Evolutionary conservation across 2,113 vertebrate species (phyloP).

Genomic region (Zosterops borbonicus): DNA sequence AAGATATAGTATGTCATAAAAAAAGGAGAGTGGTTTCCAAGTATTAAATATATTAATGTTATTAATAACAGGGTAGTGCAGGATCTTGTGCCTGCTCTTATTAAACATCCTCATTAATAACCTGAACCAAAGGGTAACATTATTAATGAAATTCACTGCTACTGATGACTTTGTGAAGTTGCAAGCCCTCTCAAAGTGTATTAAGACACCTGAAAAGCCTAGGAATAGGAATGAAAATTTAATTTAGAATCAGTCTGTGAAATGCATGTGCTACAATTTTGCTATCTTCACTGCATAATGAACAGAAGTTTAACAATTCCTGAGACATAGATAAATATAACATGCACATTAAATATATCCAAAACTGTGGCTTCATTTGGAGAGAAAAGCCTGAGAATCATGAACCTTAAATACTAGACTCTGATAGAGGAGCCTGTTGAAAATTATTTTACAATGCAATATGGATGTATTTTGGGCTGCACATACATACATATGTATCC

Average conservation of each 20-base stretch:
- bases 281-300: not conserved
- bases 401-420: not conserved
- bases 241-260: not conserved
- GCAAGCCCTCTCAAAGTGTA: not conserved
- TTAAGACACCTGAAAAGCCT: not conserved
- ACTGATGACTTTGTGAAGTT: not conserved
- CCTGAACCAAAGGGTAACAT: not conserved
- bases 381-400: not conserved
- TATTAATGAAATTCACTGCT: not conserved
- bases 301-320: not conserved
- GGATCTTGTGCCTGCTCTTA: not conserved
- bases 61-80: not conserved
- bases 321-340: not conserved
- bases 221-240: not conserved
- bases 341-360: not conserved
- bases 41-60: conserved; percentile 17
- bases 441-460: not conserved
- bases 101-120: conserved; percentile 20
- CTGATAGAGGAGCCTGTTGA: not conserved
- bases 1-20: not conserved
- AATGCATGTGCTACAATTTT: not conserved
- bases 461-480: not conserved
- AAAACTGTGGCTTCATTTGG: not conserved
- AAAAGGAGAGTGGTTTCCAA: not conserved
- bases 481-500: too few species aligned